Evolutionary conservation across 2,113 vertebrate species (phyloP), one percentile per base, ranked within the genome.

Genomic region (Rhynchomys soricoides): DNA sequence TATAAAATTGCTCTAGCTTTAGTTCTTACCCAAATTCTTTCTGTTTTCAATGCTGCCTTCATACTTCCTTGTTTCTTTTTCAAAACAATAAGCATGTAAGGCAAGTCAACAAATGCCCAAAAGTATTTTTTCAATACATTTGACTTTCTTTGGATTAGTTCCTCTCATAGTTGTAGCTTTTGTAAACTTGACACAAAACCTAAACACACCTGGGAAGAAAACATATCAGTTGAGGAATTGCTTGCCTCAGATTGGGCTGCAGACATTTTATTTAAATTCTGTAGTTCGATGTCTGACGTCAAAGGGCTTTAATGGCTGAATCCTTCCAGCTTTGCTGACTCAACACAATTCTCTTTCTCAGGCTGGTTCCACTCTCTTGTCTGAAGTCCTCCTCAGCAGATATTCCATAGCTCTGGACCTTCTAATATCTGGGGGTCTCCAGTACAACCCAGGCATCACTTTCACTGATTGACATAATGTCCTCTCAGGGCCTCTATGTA

Each of bases 1-100:
- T 55, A 62, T 57, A 93, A 78, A 94, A 48, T 15, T 85, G 45
- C 86, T 96, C 26, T 77, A 75, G 92, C 34, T 95, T 94, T 34
- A 78, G 59, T 85, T 91, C 68, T 50, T 90, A 50, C 31, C 17
- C 52, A 82, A 93, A 8, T 90, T 4, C 21, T 86, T 82, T 95
- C 17, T 95, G 29, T 96, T 90, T 93, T 89, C 66, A 66, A 22
- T 87, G 15, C 2, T 87, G 71, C 57, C 82, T 90, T 95, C 26
- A 10, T 82, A 37, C 16, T 87, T 93, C 85, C 52, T 40, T 88
- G 89, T n/a, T 22, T 1, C 11, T 48, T 91, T 57, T 95, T 55
- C 68, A 15, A 74, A 7, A 64, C 22, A 77, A 48, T 78, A 43
- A 19, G 10, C 55, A 78, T 90, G 10, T 45, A 48, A 93, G 48